Percentiles rank a stretch among this genome's conserved stretches.
Conservation (phyloP, 2,113 vertebrate species). For the Phylloscopus trochiloides region DNA sequence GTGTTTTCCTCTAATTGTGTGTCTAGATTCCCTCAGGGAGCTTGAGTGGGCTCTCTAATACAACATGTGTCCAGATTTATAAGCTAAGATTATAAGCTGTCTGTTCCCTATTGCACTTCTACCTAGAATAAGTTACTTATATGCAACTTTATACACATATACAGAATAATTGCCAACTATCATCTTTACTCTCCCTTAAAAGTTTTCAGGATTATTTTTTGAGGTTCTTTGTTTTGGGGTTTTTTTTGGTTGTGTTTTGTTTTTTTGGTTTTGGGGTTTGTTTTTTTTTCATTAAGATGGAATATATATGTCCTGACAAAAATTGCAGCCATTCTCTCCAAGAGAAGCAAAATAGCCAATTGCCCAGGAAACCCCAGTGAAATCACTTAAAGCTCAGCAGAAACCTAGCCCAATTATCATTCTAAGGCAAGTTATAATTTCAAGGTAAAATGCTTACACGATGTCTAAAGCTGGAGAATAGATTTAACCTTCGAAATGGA, state of each 20-base stretch:
- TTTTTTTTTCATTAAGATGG: background rate
- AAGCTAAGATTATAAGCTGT: background rate
- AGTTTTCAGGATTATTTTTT: background rate
- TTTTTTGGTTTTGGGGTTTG: too few relatives aligned
- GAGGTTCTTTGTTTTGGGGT: background rate
- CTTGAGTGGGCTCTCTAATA: background rate
- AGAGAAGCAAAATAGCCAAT: background rate
- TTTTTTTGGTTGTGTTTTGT: too few relatives aligned
- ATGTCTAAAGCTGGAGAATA: background rate
- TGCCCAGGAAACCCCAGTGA: background rate
- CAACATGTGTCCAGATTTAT: background rate
- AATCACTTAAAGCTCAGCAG: background rate
- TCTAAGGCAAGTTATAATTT: background rate
- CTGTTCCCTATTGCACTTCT: background rate
- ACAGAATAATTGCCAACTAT: background rate
- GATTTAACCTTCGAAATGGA: background rate
- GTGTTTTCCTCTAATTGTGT: slow-evolving; percentile 46
- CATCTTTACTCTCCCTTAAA: background rate
- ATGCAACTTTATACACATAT: background rate
- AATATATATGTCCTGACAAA: background rate
- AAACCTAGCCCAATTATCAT: background rate
- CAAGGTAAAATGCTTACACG: background rate
- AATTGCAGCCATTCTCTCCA: background rate
- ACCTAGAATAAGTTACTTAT: background rate
- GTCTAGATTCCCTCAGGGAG: slow-evolving; percentile 7